Conservation (phyloP, 2,797 vertebrate species). For the Coilia nasus region DNA sequence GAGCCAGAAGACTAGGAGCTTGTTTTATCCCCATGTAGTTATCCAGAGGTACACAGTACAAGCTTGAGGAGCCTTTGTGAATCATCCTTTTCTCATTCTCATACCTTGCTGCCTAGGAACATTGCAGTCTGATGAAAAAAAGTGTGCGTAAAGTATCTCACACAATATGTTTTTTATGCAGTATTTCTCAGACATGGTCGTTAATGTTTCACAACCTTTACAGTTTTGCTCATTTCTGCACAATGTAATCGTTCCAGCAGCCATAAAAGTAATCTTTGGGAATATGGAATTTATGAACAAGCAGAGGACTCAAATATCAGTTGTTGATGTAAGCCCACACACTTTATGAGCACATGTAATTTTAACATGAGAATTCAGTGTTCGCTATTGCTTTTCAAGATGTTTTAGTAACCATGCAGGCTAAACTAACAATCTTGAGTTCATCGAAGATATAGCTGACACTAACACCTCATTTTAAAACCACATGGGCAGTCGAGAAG, state of each 20-base stretch:
- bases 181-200: background rate
- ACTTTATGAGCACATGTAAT: background rate
- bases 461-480: background rate
- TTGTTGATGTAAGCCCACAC: background rate
- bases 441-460: background rate
- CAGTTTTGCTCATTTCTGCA: background rate
- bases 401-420: background rate
- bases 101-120: background rate
- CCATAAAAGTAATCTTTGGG: background rate
- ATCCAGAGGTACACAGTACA: background rate
- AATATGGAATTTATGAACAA: background rate
- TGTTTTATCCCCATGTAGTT: too few relatives aligned
- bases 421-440: background rate
- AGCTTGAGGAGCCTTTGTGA: background rate
- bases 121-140: background rate
- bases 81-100: background rate
- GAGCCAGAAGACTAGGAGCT: background rate
- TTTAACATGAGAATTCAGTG: background rate
- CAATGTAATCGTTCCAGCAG: background rate
- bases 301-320: background rate
- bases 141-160: background rate
- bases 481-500: background rate
- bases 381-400: background rate
- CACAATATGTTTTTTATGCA: constrained; percentile 1
- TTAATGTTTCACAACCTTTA: background rate